Base-by-base conservation (phyloP, 1,140 invertebrate genomes). In the Drosophila pachea region DNA sequence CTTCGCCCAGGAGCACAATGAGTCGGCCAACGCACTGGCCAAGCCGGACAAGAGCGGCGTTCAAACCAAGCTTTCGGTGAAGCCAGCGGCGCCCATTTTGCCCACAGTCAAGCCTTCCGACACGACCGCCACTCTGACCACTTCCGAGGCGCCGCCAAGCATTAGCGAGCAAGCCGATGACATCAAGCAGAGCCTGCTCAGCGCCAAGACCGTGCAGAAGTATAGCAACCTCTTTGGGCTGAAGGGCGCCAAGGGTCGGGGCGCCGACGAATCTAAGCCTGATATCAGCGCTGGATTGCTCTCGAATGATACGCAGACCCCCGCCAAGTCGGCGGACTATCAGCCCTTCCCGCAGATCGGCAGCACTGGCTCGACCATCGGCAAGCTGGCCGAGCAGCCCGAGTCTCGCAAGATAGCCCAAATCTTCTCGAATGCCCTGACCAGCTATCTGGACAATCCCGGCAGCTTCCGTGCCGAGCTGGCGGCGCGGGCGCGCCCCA, bases 401-500 rank as follows among this genome's bases (percentile, higher is more conserved):
- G 93, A 94, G 79, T 91, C 95, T 0, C 91, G 95, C 45, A 94
- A 95, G 89, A 88, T 96, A 2, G 95, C 95, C 2, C 94, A 95
- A 89, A 94, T 96, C 1, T 96, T 96, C 78, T 95, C 94, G 0
- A 93, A 95, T 73, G 95, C 95, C 0, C 86, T 96, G 5, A 94
- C 94, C 1, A 94, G 94, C 4, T 96, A 96, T 79, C 89, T 96
- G 4, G 93, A 95, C 83, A 94, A 96, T 89, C 95, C 95, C 1
- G 92, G 93, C 11, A 93, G 92, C 42, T 96, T 96, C 71, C 93
- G 94, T 68, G 93, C 93, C 74, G 93, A 94, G 11, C 83, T 96
- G 9, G 83, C 29, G 92, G 93, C 36, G 2, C 92, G 94, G 74
- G 93, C 95, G 3, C 90, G 94, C 81, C 95, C 95, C 0, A 95